phyloP scores from a whole-genome alignment of 2,113 vertebrate genomes.

The Hydropotes inermis region DNA sequence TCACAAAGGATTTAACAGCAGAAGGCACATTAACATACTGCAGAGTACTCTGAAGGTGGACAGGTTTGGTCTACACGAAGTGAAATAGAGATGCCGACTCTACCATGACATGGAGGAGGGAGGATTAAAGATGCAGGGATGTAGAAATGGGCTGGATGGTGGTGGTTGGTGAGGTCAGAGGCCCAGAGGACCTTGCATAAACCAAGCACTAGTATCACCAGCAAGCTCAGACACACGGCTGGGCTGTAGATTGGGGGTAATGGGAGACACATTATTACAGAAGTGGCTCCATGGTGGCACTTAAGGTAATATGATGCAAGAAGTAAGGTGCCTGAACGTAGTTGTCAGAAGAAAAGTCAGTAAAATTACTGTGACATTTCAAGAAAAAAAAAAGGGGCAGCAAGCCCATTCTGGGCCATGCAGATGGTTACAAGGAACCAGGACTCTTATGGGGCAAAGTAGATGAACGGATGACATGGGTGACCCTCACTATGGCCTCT shows the following conservation, averaged over 20 bases:
- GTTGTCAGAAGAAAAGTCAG: background rate
- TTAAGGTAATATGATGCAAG: rapidly evolving
- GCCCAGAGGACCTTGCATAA: background rate
- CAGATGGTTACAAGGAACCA: background rate
- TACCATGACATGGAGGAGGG: background rate
- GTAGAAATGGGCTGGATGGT: background rate
- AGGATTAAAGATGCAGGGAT: background rate
- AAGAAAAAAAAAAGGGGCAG: background rate
- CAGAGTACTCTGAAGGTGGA: background rate
- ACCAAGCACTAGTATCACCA: background rate
- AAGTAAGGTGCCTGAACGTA: background rate
- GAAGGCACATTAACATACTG: background rate
- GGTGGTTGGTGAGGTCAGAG: background rate
- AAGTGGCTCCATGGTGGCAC: background rate
- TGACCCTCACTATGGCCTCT: background rate
- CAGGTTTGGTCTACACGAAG: background rate
- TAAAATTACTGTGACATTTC: background rate
- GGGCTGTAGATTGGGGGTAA: background rate
- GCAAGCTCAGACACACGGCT: background rate
- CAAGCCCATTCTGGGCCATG: background rate
- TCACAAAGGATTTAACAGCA: background rate
- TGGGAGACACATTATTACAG: rapidly evolving
- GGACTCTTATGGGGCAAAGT: background rate
- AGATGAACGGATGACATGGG: background rate
- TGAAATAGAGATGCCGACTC: background rate